Evolutionary conservation across 2,113 vertebrate genomes (phyloP).

Genomic region (Elachura formosa): DNA sequence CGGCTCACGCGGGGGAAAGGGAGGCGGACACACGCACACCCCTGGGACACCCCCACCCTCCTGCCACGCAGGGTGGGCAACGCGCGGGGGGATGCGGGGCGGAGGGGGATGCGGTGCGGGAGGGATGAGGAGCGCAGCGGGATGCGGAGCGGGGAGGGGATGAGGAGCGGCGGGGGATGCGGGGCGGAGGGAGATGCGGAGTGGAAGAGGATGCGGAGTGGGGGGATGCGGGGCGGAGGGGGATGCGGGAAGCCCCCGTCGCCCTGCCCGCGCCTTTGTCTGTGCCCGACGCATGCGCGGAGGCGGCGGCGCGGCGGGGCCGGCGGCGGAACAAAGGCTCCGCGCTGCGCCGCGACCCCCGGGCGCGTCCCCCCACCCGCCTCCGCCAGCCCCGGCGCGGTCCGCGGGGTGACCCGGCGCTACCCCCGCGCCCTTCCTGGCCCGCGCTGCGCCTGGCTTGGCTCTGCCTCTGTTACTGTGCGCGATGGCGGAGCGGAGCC

Average conservation of each 20-base stretch:
- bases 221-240: neutral
- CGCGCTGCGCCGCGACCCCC: neutral
- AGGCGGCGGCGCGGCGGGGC: neutral
- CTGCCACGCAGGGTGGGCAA: neutral
- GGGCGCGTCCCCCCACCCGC: neutral
- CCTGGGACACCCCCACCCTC: neutral
- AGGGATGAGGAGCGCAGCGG: no score
- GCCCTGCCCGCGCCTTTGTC: conserved; percentile 78
- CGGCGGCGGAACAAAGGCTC: conserved; percentile 11
- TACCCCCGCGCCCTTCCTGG: neutral
- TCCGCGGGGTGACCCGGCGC: neutral
- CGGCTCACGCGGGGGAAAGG: neutral
- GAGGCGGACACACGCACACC: neutral
- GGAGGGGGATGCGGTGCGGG: no score
- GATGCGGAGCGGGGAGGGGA: neutral
- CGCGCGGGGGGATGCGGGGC: neutral
- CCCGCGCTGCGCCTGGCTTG: neutral
- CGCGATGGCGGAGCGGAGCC: neutral
- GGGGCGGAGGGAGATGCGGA: neutral
- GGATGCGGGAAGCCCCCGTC: neutral
- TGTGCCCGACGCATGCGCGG: conserved; percentile 73
- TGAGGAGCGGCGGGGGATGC: neutral
- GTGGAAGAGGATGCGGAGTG: neutral
- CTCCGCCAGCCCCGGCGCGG: neutral
- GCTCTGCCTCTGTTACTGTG: neutral